phyloP scores from a whole-genome alignment of 2,797 vertebrate genomes.

The Melanotaenia nigrans region DNA sequence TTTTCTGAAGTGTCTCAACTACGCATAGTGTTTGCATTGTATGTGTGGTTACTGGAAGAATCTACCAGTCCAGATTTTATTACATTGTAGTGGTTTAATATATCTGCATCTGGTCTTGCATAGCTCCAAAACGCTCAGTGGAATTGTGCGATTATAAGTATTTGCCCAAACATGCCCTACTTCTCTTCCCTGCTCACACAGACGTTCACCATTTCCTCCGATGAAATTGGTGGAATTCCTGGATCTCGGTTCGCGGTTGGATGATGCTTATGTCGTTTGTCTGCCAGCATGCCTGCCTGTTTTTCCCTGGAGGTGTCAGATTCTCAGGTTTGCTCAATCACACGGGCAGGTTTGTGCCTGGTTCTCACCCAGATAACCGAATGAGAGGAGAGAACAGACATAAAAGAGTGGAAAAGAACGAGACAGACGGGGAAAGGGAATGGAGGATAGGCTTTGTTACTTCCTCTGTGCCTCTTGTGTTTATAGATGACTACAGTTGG shows the following conservation, averaged over 20 bases:
- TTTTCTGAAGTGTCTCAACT: constrained; percentile 36
- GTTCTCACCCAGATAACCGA: constrained; percentile 43
- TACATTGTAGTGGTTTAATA: constrained; percentile 19
- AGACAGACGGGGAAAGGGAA: constrained; percentile 16
- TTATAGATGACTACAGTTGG: constrained; percentile 10
- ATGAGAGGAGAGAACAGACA: constrained; percentile 15
- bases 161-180: constrained; percentile 67
- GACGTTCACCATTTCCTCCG: constrained; percentile 67
- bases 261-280: constrained; percentile 62
- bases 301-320: constrained; percentile 65
- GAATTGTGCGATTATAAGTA: constrained; percentile 21
- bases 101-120: constrained; percentile 15
- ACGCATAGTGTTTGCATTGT: constrained; percentile 33
- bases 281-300: constrained; percentile 63
- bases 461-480: constrained; percentile 45
- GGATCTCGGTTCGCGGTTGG: constrained; percentile 55
- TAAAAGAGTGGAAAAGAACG: constrained; percentile 14
- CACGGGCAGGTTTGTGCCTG: constrained; percentile 61
- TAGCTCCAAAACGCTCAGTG: constrained; percentile 32
- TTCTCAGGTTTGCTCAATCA: constrained; percentile 68
- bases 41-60: constrained; percentile 42
- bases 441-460: constrained; percentile 22
- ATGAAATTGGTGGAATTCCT: constrained; percentile 76
- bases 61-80: constrained; percentile 19
- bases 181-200: constrained; percentile 17